A percentile compares a stretch with the other conserved stretches of the same genome.
Evolutionary conservation across 2,113 vertebrate species (phyloP).

Genomic region (Alectura lathami): DNA sequence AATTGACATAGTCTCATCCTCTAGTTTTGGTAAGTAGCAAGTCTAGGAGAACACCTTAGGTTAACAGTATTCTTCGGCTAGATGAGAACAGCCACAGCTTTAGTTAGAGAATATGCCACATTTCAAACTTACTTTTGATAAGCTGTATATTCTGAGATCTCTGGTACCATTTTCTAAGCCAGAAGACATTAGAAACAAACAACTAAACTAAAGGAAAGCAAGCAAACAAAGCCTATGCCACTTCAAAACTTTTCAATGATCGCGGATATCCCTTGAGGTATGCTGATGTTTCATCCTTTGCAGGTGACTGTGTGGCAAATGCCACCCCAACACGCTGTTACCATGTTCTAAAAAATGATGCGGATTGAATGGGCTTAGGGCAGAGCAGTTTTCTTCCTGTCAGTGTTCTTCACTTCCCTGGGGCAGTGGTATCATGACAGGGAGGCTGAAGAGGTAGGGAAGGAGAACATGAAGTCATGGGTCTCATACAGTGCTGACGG

Average conservation of each 20-base stretch:
- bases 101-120: neutral
- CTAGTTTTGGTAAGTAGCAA: neutral
- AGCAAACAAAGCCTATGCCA: neutral
- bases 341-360: rapidly evolving
- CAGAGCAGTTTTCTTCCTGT: neutral
- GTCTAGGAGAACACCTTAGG: neutral
- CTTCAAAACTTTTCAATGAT: neutral
- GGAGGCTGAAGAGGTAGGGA: neutral
- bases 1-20: neutral
- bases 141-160: neutral
- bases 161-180: neutral
- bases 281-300: neutral
- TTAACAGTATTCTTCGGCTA: neutral
- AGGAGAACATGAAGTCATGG: neutral
- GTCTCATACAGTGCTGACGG: neutral
- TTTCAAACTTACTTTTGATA: neutral
- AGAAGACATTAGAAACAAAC: neutral
- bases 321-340: neutral
- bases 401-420: neutral
- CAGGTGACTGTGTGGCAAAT: neutral
- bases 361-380: neutral
- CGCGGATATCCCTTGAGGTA: neutral
- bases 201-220: neutral
- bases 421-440: neutral
- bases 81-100: neutral